Conservation (phyloP, 2,888 invertebrate genomes). For the Andrena praecox region DNA sequence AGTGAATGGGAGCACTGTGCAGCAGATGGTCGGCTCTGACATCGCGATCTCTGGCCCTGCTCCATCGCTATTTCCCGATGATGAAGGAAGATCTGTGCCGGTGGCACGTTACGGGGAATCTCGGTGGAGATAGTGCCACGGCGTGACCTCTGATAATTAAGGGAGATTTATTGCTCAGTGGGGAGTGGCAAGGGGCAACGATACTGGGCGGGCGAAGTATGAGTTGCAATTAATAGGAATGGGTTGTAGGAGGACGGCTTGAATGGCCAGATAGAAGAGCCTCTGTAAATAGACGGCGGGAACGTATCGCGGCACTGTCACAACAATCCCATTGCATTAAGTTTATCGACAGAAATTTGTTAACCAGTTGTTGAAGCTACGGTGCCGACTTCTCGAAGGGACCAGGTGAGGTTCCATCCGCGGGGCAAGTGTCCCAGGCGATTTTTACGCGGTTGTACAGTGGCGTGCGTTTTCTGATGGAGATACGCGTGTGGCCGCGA, state of each 20-base stretch:
- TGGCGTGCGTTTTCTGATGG: conserved; percentile 11
- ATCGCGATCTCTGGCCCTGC: conserved; percentile 53
- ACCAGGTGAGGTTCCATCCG: not conserved
- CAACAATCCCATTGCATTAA: not conserved
- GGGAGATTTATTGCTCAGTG: conserved; percentile 46
- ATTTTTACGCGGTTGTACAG: conserved; percentile 16
- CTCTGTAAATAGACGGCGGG: conserved; percentile 33
- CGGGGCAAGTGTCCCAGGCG: not conserved
- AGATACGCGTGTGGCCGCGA: not conserved
- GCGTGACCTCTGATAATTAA: conserved; percentile 51
- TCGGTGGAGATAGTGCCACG: conserved; percentile 4
- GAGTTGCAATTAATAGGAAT: conserved; percentile 54
- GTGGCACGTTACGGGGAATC: conserved; percentile 38
- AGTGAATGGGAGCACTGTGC: conserved; percentile 77
- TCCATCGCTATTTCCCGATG: conserved; percentile 68
- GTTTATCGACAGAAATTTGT: not conserved
- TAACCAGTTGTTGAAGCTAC: not conserved
- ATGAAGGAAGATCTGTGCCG: conserved; percentile 59
- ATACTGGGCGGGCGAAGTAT: not conserved
- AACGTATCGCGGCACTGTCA: not conserved
- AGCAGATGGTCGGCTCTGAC: conserved; percentile 73
- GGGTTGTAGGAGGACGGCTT: conserved; percentile 23
- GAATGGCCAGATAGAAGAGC: conserved; percentile 48
- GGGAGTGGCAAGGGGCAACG: not conserved
- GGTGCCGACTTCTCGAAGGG: not conserved